Percentiles rank a stretch among this genome's conserved stretches.
phyloP scores from a whole-genome alignment of 2,797 vertebrate genomes.

The Poecilia gillii region DNA sequence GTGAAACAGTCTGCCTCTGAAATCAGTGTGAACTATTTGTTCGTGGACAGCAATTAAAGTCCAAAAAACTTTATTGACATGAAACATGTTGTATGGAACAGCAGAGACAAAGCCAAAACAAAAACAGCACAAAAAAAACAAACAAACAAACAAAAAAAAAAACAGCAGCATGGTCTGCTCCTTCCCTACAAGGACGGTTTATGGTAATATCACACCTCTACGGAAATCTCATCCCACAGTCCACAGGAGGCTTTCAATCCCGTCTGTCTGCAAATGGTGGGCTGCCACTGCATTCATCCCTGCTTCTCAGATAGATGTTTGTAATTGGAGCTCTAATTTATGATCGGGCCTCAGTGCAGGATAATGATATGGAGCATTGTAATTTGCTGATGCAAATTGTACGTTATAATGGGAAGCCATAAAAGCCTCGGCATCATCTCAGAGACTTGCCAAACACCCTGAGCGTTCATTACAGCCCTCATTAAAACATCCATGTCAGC shows the following conservation, averaged over 20 bases:
- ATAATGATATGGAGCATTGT: conserved; percentile 86
- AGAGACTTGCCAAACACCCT: conserved; percentile 85
- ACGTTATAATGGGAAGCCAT: conserved; percentile 85
- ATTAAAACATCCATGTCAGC: conserved; percentile 83
- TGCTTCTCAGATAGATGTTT: conserved; percentile 79
- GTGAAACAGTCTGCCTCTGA: conserved; percentile 58
- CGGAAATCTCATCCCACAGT: conserved; percentile 66
- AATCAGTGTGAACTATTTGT: conserved; percentile 55
- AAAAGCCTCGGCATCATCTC: conserved; percentile 81
- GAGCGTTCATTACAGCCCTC: conserved; percentile 86
- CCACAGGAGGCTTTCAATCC: conserved; percentile 66
- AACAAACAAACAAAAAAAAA: conserved; percentile 36
- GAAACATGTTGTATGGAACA: conserved; percentile 59
- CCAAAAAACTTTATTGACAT: conserved; percentile 58
- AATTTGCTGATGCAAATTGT: conserved; percentile 88
- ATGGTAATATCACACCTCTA: conserved; percentile 73
- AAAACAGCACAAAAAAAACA: conserved; percentile 53
- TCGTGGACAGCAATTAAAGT: conserved; percentile 62
- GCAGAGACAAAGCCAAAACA: conserved; percentile 56
- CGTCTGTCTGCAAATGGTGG: conserved; percentile 64
- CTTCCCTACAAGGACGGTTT: conserved; percentile 63
- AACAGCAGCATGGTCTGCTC: conserved; percentile 33
- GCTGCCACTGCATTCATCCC: conserved; percentile 71
- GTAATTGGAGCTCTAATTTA: conserved; percentile 88
- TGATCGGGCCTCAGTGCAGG: conserved; percentile 78